These are phyloP conservation scores for Cerastis rubricosa DNA, from an alignment of 2,888 invertebrate genomes.

Conservation along the genomic window DNA sequence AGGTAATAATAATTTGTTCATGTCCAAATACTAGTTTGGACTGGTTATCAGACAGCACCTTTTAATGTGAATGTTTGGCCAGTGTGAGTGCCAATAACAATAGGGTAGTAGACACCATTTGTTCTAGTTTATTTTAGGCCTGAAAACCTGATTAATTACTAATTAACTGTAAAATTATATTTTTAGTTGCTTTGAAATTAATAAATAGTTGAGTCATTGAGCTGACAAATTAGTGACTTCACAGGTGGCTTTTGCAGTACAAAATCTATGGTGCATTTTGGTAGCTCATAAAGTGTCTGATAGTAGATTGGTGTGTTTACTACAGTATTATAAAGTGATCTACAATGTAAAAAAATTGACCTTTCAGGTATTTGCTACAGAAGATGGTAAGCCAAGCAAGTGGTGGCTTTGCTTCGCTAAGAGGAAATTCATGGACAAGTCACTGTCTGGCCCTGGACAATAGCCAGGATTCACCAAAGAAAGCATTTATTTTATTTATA, in stretches of 20 bases:
- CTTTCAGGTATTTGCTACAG: slow-evolving; percentile 93
- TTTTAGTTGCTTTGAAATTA: not conserved
- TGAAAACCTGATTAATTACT: not conserved
- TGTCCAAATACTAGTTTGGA: too few relatives aligned
- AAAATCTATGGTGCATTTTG: not conserved
- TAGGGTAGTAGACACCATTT: not conserved
- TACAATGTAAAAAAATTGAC: not conserved
- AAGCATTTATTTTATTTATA: slow-evolving; percentile 51
- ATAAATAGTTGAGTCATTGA: not conserved
- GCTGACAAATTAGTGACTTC: not conserved
- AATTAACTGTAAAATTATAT: too few relatives aligned
- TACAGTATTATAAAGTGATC: not conserved
- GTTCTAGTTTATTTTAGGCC: not conserved
- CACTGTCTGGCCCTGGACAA: slow-evolving; percentile 97
- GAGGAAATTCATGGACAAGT: slow-evolving; percentile 99
- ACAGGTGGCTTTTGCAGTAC: not conserved
- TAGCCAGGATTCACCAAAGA: slow-evolving; percentile 76
- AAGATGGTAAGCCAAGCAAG: slow-evolving; percentile 98
- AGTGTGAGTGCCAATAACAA: not conserved
- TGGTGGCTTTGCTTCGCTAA: slow-evolving; percentile 99
- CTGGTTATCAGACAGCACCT: not conserved
- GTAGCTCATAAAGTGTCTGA: not conserved
- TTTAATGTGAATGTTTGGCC: not conserved
- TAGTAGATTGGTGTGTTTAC: not conserved
- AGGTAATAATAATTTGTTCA: slow-evolving; percentile 85